Conservation (phyloP, 2,888 invertebrate species). For the Drosophila glabriapex region DNA sequence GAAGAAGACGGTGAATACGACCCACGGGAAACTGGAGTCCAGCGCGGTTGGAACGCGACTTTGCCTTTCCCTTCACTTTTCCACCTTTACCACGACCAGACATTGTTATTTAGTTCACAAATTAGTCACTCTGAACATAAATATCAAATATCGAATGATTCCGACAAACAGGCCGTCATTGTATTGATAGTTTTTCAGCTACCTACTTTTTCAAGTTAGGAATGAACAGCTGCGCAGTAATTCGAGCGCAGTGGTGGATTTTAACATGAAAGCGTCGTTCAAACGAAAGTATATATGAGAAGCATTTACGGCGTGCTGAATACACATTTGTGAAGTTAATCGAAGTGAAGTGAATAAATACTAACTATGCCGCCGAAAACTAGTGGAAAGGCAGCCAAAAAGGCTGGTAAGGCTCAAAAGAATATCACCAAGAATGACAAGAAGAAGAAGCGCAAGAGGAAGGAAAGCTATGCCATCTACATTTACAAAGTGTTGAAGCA, state of each 20-base stretch:
- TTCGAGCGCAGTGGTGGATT: not conserved
- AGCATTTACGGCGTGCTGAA: not conserved
- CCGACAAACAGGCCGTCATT: too few relatives aligned
- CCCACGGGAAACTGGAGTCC: slow-evolving; percentile 88
- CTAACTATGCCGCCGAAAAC: slow-evolving; percentile 81
- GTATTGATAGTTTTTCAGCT: slow-evolving; percentile 23
- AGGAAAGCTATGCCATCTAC: slow-evolving; percentile 86
- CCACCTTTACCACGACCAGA: slow-evolving; percentile 85
- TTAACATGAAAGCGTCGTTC: slow-evolving; percentile 31
- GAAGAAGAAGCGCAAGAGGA: slow-evolving; percentile 85
- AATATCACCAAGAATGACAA: slow-evolving; percentile 87
- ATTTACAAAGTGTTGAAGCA: slow-evolving; percentile 85
- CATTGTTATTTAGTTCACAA: slow-evolving; percentile 75
- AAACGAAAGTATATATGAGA: slow-evolving; percentile 27
- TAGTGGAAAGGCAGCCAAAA: slow-evolving; percentile 86
- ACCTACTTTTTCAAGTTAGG: slow-evolving; percentile 14
- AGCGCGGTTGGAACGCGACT: slow-evolving; percentile 87
- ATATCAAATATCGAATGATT: slow-evolving; percentile 7
- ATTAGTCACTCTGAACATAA: slow-evolving; percentile 86
- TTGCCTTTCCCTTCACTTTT: slow-evolving; percentile 87
- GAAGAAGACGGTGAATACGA: slow-evolving; percentile 87
- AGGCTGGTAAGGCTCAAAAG: slow-evolving; percentile 87
- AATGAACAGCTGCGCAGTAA: not conserved
- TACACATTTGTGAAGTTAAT: slow-evolving; percentile 30
- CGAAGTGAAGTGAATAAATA: slow-evolving; percentile 16